Evolutionary conservation across 2,113 vertebrate species (phyloP).

Genomic region (Gnathonemus echidnorhynchus): DNA sequence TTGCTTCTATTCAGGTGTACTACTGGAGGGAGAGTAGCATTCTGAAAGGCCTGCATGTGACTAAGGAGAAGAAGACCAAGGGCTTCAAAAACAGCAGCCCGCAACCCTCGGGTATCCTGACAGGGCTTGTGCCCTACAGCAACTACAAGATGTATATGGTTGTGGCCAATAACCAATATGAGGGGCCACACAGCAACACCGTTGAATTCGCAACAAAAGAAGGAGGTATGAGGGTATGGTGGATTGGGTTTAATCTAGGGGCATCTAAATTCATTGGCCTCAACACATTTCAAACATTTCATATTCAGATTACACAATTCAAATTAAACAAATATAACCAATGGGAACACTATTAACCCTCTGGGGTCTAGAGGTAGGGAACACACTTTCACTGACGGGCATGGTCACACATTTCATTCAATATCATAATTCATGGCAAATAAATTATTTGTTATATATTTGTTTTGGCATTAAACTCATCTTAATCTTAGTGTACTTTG

Average conservation of each 20-base stretch:
- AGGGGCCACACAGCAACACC: conserved; percentile 75
- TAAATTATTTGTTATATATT: too few relatives aligned
- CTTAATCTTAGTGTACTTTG: too few relatives aligned
- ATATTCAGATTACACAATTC: neutral
- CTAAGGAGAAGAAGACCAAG: conserved; percentile 73
- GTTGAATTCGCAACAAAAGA: conserved; percentile 86
- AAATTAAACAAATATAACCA: neutral
- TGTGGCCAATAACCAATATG: conserved; percentile 80
- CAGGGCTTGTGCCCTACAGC: conserved; percentile 80
- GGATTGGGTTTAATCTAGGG: neutral
- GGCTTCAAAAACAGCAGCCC: conserved; percentile 68
- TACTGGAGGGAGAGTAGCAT: conserved; percentile 90
- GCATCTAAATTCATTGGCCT: neutral
- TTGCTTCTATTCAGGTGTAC: conserved; percentile 70
- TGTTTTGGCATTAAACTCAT: too few relatives aligned
- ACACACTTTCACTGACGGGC: too few relatives aligned
- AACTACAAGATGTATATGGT: conserved; percentile 92
- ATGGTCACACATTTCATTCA: too few relatives aligned
- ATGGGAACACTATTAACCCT: neutral
- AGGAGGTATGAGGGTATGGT: conserved; percentile 68
- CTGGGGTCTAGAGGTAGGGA: too few relatives aligned
- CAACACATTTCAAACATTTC: neutral
- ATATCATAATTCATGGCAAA: too few relatives aligned
- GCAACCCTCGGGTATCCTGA: conserved; percentile 70
- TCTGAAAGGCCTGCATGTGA: conserved; percentile 78